These are phyloP conservation scores for Cryptocheilus praepositus DNA, from an alignment of 2,888 invertebrate genomes.

Conservation along the genomic window DNA sequence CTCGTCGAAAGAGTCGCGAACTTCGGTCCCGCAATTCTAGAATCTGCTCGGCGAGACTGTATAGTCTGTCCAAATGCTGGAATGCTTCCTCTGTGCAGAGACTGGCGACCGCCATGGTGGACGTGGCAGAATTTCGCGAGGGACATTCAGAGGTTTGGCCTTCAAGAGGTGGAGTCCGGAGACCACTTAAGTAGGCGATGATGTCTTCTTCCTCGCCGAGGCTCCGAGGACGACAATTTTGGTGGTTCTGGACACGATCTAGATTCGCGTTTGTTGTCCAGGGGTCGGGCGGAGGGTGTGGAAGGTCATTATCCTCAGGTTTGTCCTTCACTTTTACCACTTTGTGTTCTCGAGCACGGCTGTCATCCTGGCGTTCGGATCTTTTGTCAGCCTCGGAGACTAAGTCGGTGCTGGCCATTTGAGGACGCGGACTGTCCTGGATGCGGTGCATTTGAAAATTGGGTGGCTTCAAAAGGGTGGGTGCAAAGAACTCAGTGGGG, in stretches of 20 bases:
- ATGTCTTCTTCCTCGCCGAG: slow-evolving; percentile 72
- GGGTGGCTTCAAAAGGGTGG: too few species aligned
- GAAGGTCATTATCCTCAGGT: slow-evolving; percentile 59
- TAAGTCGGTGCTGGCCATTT: too few species aligned
- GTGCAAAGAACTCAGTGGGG: too few species aligned
- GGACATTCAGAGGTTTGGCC: slow-evolving; percentile 40
- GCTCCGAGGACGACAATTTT: slow-evolving; percentile 29
- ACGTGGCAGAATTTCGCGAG: slow-evolving; percentile 39
- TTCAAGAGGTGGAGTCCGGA: slow-evolving; percentile 39
- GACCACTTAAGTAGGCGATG: slow-evolving; percentile 71
- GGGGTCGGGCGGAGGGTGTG: slow-evolving; percentile 76
- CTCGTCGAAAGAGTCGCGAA: slow-evolving; percentile 80
- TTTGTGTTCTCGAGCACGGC: slow-evolving; percentile 28
- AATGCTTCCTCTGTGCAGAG: slow-evolving; percentile 79
- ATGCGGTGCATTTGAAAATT: too few species aligned
- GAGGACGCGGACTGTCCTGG: too few species aligned
- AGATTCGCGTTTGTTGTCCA: slow-evolving; percentile 19
- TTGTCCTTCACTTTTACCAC: slow-evolving; percentile 29
- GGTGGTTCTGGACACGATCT: slow-evolving; percentile 8
- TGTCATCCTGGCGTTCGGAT: slow-evolving; percentile 12
- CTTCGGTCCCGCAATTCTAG: slow-evolving; percentile 84
- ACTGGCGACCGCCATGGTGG: slow-evolving; percentile 30
- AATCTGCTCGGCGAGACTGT: slow-evolving; percentile 86
- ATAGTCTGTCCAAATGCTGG: slow-evolving; percentile 87
- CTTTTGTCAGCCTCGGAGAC: slow-evolving; percentile 23